Evolutionary conservation across 64 coral and sea anemone genomes (phyloP).

Genomic region (Montipora efflorescens): DNA sequence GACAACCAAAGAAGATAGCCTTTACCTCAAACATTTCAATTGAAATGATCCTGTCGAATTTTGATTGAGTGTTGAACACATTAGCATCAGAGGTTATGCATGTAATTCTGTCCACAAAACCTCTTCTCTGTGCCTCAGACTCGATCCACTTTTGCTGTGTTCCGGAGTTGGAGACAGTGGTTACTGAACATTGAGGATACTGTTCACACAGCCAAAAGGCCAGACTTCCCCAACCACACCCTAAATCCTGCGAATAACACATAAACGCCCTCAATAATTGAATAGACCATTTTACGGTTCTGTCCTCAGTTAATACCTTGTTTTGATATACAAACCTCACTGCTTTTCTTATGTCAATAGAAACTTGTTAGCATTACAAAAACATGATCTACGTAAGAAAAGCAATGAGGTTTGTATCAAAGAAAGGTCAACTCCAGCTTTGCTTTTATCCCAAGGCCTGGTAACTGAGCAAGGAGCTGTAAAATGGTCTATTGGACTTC

Average conservation of each 20-base stretch:
- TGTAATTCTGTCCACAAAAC: constrained; percentile 62
- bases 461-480: too few relatives aligned
- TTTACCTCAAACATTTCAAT: constrained; percentile 96
- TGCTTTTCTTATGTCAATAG: too few relatives aligned
- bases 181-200: constrained; percentile 77
- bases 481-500: too few relatives aligned
- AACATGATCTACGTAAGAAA: too few relatives aligned
- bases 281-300: too few relatives aligned
- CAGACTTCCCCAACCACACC: constrained; percentile 87
- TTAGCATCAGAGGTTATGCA: constrained; percentile 91
- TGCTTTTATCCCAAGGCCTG: too few relatives aligned
- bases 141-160: constrained; percentile 85
- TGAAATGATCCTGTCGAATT: constrained; percentile 90
- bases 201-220: constrained; percentile 90
- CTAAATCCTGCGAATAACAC: constrained; percentile 69
- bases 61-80: constrained; percentile 82
- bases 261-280: background rate
- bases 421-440: too few relatives aligned
- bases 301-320: too few relatives aligned
- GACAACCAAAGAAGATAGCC: background rate
- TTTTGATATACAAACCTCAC: too few relatives aligned
- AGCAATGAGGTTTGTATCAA: too few relatives aligned
- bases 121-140: constrained; percentile 61
- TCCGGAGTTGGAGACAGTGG: constrained; percentile 85
- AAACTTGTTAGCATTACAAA: too few relatives aligned